Evolutionary conservation across 1,140 invertebrate species (phyloP).

Genomic region (Bombyx mori): ASM3026992v2 NC_085124.1:14959501-14960000

Average conservation of each 20-base stretch:
- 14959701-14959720: conserved; percentile 7
- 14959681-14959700: background rate
- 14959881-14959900: too few relatives aligned
- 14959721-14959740: conserved; percentile 4
- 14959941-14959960: too few relatives aligned
- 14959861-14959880: background rate
- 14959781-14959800: too few relatives aligned
- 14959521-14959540: too few relatives aligned
- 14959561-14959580: background rate
- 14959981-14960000: too few relatives aligned
- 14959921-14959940: too few relatives aligned
- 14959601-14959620: conserved; percentile 19
- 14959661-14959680: conserved; percentile 6
- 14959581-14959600: conserved; percentile 10
- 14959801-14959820: too few relatives aligned
- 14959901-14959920: too few relatives aligned
- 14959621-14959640: conserved; percentile 20
- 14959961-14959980: too few relatives aligned
- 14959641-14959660: conserved; percentile 4
- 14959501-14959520: too few relatives aligned
- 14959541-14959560: background rate
- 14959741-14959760: background rate
- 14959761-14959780: too few relatives aligned
- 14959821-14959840: background rate
- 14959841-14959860: conserved; percentile 9